Evolutionary conservation across 2,797 vertebrate species (phyloP).

Genomic region (Emydoidea blandingii): DNA sequence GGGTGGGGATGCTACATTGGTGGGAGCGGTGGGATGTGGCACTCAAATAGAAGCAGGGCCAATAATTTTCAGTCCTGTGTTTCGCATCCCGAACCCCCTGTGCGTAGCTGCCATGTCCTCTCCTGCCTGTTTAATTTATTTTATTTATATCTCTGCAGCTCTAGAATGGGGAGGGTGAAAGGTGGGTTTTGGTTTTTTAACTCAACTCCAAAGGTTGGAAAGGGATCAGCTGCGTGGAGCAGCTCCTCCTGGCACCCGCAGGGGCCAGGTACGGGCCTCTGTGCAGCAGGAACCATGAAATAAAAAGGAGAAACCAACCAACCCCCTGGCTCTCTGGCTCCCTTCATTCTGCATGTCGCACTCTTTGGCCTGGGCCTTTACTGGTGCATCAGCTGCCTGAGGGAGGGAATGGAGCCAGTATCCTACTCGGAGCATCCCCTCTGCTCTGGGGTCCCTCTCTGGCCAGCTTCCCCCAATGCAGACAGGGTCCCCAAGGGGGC

Average conservation of each 20-base stretch:
- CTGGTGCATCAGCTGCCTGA: neutral
- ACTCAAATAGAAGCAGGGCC: neutral
- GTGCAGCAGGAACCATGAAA: constrained; percentile 42
- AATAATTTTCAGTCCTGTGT: constrained; percentile 8
- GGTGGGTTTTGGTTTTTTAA: neutral
- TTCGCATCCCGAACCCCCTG: neutral
- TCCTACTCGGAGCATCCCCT: neutral
- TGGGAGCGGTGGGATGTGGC: neutral
- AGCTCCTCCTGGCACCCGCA: neutral
- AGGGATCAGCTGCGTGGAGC: constrained; percentile 12
- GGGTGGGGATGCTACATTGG: neutral
- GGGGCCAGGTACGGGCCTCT: neutral
- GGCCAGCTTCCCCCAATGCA: neutral
- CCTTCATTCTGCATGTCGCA: neutral
- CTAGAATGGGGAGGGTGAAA: constrained; percentile 31
- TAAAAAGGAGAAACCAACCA: constrained; percentile 41
- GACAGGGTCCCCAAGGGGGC: neutral
- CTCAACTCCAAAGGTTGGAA: constrained; percentile 27
- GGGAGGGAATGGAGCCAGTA: neutral
- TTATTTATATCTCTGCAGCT: constrained; percentile 73
- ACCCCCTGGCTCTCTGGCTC: neutral
- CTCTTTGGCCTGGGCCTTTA: neutral
- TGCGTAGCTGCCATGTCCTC: neutral
- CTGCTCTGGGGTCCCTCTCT: neutral
- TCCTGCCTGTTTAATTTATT: constrained; percentile 66